Conservation (phyloP, 2,797 vertebrate species). For the Sebastes steindachneri region DNA sequence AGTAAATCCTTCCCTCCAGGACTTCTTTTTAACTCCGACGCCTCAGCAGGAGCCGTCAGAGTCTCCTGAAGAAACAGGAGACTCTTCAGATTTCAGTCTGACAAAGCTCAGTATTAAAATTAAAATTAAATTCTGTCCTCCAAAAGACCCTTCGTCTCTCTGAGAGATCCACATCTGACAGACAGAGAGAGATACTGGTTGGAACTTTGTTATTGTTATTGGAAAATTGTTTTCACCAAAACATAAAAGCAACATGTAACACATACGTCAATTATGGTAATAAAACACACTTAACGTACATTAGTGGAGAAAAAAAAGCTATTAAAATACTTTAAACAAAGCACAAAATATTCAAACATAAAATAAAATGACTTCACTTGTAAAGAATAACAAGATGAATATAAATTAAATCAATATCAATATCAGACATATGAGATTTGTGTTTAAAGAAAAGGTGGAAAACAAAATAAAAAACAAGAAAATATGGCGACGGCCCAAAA, state of each 20-base stretch:
- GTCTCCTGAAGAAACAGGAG: background rate
- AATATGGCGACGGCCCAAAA: too few relatives aligned
- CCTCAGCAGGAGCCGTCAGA: slow-evolving; percentile 8
- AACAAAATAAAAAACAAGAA: too few relatives aligned
- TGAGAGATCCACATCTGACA: background rate
- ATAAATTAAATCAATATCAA: too few relatives aligned
- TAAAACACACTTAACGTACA: background rate
- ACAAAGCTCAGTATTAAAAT: background rate
- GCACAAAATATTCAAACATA: too few relatives aligned
- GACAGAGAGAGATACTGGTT: background rate
- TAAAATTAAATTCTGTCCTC: background rate
- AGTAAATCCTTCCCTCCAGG: slow-evolving; percentile 49
- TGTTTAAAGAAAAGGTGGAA: too few relatives aligned
- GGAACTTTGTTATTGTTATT: too few relatives aligned
- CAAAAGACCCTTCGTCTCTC: background rate
- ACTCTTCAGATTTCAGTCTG: background rate
- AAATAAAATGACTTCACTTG: too few relatives aligned
- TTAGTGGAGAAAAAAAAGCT: background rate
- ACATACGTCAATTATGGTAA: background rate
- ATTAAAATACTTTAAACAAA: background rate
- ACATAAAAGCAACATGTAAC: background rate
- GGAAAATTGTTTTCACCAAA: background rate
- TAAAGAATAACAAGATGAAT: too few relatives aligned
- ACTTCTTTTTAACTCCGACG: background rate
- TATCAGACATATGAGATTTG: too few relatives aligned